Base-by-base conservation (phyloP, 37 sponge, comb jelly and placozoan species). In the Axinella damicornis region DNA sequence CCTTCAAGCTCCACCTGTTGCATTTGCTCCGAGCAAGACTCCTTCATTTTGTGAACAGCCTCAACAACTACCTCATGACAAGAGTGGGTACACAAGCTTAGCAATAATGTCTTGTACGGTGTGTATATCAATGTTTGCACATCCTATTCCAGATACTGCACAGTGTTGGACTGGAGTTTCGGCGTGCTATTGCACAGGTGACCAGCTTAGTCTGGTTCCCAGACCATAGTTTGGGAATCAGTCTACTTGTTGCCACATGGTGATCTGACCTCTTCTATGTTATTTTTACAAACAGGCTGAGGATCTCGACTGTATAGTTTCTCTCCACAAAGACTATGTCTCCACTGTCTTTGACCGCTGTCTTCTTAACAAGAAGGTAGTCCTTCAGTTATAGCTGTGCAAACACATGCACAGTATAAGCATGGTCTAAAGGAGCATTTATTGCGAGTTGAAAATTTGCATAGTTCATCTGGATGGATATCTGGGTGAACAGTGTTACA, bases 1-100 rank as follows among this genome's bases (percentile, higher is more conserved):
- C 79, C 52, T 24, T 32, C 39, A 75, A 70, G 71, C 20, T 81
- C 11, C 87, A 86, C 56, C 57, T 64, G 30, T 77, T 91, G 30
- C 61, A 40, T 28, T 87, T 86, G 21, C 77, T 91, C 37, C 81
- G 71, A 39, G 68, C 71, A 15, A 76, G 60, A 31, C 77, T 91
- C 0, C 82, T 91, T 1, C 87, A 85, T 40, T 91, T 91, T 68
- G 82, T 91, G 53, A 91, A 77, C 77, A 72, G 40, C 77, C 71
- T 91, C n/a, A 74, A 58, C 55, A 52, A 68, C 74, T 91, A 91
- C 71, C 82, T 91, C 39, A 77, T 86, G 77, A 91, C 87, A 28
- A 81, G 91, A 40, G 91, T 91, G 27, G 63, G 86, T 28, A 33
- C 9, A 9, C 46, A 9, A 46, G 6, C 46, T 12, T 46, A 12